phyloP scores from a whole-genome alignment of 1,140 invertebrate species.

The Pentalonia nigronervosa region DNA sequence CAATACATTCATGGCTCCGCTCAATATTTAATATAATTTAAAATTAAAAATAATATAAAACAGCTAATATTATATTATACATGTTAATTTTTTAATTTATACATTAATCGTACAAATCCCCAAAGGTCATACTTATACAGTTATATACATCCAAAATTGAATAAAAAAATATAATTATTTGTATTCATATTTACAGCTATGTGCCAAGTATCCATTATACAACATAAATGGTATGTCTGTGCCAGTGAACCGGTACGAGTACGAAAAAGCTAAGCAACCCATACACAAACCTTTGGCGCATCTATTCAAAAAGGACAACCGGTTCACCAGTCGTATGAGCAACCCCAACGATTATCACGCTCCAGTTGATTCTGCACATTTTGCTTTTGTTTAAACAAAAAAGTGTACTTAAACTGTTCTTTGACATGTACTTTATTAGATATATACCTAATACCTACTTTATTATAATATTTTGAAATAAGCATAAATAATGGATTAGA shows the following conservation, averaged over 20 bases:
- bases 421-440: neutral
- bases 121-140: too few relatives aligned
- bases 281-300: slow-evolving; percentile 15
- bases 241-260: slow-evolving; percentile 18
- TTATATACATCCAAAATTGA: neutral
- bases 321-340: slow-evolving; percentile 29
- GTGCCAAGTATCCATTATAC: slow-evolving; percentile 49
- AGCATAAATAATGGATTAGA: too few relatives aligned
- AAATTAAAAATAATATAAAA: too few relatives aligned
- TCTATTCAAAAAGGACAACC: slow-evolving; percentile 14
- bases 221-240: slow-evolving; percentile 16
- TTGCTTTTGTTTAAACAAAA: slow-evolving; percentile 36
- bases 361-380: neutral
- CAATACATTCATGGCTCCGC: too few relatives aligned
- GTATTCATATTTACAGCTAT: slow-evolving; percentile 8
- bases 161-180: neutral
- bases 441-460: neutral
- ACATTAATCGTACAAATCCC: too few relatives aligned
- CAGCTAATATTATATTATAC: too few relatives aligned
- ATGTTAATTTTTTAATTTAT: too few relatives aligned
- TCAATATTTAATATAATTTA: too few relatives aligned
- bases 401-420: neutral
- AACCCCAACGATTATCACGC: neutral
- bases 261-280: slow-evolving; percentile 12
- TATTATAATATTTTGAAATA: too few relatives aligned